Base-by-base conservation (phyloP, 1,140 invertebrate genomes). In the Hyposmocoma kahamanoa region DNA sequence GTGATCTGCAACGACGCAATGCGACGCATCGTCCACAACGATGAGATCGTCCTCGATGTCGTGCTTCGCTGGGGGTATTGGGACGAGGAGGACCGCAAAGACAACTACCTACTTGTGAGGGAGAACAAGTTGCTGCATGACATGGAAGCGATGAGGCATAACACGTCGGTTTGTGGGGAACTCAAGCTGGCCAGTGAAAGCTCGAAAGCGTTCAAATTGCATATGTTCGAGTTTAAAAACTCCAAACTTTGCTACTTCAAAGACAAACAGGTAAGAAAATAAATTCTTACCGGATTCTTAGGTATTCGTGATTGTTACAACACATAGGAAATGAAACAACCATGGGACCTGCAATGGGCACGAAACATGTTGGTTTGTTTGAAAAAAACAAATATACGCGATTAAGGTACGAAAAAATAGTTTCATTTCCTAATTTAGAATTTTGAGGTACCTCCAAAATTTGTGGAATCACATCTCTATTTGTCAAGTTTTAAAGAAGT, bases 51-150 rank as follows among this genome's bases (percentile, higher is more conserved):
- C 0, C 76, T 90, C 2, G 87, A 90, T 56, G 83, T 91, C 18
- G 91, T 97, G 9, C 84, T 96, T 8, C 88, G 91, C 32, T 97
- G 95, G 95, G 90, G 93, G 0, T 93, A 93, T 54, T 97, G 95
- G 95, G 91, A 94, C 34, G 90, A 94, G 39, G 88, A 89, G 2
- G 93, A 96, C 73, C 87, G 94, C 13, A 94, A 93, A 72, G 90
- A 95, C 58, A 96, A 96, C 66, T 91, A 92, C 62, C 80, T 97
- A 10, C 81, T 95, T n/a, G 75, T 96, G 5, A 91, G 81, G 18
- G 85, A 89, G 0, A 88, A 89, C 30, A 34, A 13, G 6, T 34
- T 72, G 67, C 85, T 68, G 56, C 87, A 59, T 49, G 85, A 54
- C 60, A 80, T 50, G 47, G 87, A 54, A 68, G 87, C 43, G 62